Percentiles rank a stretch among this genome's conserved stretches.
Evolutionary conservation across 2,797 vertebrate species (phyloP).

Genomic region (Cirrhinus molitorella): DNA sequence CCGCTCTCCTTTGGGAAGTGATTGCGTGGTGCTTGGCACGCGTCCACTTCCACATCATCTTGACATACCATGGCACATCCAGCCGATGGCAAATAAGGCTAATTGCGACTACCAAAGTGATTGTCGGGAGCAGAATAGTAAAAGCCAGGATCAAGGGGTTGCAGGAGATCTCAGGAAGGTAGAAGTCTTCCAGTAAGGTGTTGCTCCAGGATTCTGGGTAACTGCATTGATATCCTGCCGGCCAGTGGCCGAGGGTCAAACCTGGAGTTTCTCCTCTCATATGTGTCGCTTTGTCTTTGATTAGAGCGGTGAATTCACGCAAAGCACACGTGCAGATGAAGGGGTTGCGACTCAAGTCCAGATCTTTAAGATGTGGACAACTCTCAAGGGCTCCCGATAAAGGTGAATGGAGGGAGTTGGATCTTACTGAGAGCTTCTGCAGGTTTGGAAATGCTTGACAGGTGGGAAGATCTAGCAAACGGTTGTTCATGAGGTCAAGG

Average conservation of each 20-base stretch:
- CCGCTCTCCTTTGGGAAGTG: slow-evolving; percentile 52
- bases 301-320: slow-evolving; percentile 66
- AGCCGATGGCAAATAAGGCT: slow-evolving; percentile 76
- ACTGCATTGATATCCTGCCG: slow-evolving; percentile 79
- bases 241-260: slow-evolving; percentile 80
- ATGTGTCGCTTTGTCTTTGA: slow-evolving; percentile 39
- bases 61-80: slow-evolving; percentile 87
- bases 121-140: slow-evolving; percentile 74
- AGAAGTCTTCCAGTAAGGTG: slow-evolving; percentile 74
- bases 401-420: slow-evolving; percentile 81
- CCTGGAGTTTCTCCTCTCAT: slow-evolving; percentile 26
- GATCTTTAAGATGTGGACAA: slow-evolving; percentile 75
- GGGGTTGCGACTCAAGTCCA: slow-evolving; percentile 81
- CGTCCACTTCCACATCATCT: slow-evolving; percentile 90
- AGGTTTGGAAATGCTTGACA: slow-evolving; percentile 77
- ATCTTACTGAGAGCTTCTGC: slow-evolving; percentile 74
- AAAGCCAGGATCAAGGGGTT: slow-evolving; percentile 75
- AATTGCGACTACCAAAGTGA: slow-evolving; percentile 64
- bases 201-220: slow-evolving; percentile 79
- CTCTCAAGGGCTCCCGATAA: slow-evolving; percentile 73
- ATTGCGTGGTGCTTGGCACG: slow-evolving; percentile 80
- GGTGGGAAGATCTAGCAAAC: slow-evolving; percentile 80
- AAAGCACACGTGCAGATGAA: slow-evolving; percentile 76
- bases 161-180: slow-evolving; percentile 80
- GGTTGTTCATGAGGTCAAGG: slow-evolving; percentile 86